Conservation (phyloP, 1,140 invertebrate genomes). For the Ruditapes philippinarum region DNA sequence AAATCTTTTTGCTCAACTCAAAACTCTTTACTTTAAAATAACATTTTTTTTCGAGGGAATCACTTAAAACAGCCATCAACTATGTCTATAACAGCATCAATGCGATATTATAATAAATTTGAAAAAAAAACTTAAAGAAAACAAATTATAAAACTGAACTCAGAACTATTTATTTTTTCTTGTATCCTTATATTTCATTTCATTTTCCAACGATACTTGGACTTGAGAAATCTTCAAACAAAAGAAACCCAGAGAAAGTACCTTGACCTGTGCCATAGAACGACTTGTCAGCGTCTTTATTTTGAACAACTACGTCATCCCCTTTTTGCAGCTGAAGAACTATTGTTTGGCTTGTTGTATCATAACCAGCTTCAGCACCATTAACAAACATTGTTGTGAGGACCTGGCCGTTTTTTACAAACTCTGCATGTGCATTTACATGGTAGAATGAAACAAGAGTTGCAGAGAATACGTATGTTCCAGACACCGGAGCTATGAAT, state of each 20-base stretch:
- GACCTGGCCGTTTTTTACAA: background rate
- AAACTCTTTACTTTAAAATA: too few relatives aligned
- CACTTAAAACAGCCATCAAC: too few relatives aligned
- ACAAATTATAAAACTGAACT: too few relatives aligned
- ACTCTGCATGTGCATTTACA: background rate
- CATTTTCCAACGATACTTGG: background rate
- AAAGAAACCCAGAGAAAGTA: constrained; percentile 9
- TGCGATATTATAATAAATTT: too few relatives aligned
- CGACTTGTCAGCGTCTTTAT: background rate
- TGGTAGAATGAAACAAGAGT: background rate
- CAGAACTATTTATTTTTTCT: too few relatives aligned
- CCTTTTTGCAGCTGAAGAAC: background rate
- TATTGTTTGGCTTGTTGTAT: background rate
- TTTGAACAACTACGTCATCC: background rate
- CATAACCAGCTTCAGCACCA: background rate
- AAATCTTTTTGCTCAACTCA: too few relatives aligned
- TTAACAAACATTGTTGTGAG: background rate
- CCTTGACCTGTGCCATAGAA: background rate
- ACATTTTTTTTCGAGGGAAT: too few relatives aligned
- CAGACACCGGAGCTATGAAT: constrained; percentile 5
- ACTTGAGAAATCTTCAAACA: background rate
- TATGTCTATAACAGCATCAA: too few relatives aligned
- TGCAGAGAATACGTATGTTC: constrained; percentile 11
- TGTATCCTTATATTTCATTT: too few relatives aligned
- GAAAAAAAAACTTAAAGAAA: too few relatives aligned